Evolutionary conservation across 1,140 invertebrate species (phyloP), one percentile per base, ranked within the genome.

Genomic region (Magallana gigas): DNA sequence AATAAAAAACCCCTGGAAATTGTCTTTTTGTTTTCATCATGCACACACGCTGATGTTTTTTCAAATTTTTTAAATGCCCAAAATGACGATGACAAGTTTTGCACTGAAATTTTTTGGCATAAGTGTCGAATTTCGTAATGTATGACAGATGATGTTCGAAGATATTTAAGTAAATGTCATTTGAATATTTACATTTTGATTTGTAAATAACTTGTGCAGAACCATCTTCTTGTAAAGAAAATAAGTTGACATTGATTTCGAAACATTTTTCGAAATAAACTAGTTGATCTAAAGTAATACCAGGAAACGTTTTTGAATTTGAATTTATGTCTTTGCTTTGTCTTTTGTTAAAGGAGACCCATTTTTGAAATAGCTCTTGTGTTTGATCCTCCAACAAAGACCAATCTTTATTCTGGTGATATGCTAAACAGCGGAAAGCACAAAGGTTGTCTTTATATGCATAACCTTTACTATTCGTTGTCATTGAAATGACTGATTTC

Each of bases 321-420:
- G 60, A 64, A 64, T 64, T 18, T 18, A 64, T 18, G 5, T 64
- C 60, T 64, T 48, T 48, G 16, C 36, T 48, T n/a, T 64, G 60
- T n/a, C 16, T 16, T n/a, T 64, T 7, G 87, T 87, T 48, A 90
- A 83, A 14, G 12, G 11, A 1, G 88, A 56, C 16, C 88, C 88
- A 85, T 91, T 88, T 59, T 88, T 80, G 29, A 88, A 23, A 57
- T 91, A 91, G 84, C 87, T 90, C 83, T 68, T 57, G 11, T 90
- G 80, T n/a, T 87, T 71, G 0, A 88, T 88, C 1, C 86, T 89
- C 14, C 76, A 56, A 14, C 90, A 58, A 3, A 88, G 58, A 57
- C 90, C 85, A 16, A 85, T 84, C 29, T 90, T 57, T 0, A 68
- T 89, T 18, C 56, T 85, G 58, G 81, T 16, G 60, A n/a, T n/a